phyloP scores from a whole-genome alignment of 2,888 invertebrate genomes.

The Myopa testacea region DNA sequence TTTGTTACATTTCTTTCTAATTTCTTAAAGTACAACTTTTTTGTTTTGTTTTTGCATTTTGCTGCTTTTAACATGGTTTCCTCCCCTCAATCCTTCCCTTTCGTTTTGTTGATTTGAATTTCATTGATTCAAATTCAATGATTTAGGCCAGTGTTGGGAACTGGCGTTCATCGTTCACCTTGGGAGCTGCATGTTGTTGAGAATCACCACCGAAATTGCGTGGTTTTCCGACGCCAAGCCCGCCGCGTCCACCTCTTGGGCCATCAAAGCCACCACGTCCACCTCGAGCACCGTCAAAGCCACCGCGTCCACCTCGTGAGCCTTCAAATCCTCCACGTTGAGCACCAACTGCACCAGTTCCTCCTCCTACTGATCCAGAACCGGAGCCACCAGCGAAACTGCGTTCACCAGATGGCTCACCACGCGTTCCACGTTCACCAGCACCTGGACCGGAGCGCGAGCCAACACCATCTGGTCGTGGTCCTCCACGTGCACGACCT shows the following conservation, averaged over 20 bases:
- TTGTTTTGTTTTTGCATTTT: constrained; percentile 5
- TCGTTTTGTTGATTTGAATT: constrained; percentile 11
- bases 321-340: constrained; percentile 53
- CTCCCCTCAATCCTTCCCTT: constrained; percentile 25
- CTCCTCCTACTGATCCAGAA: constrained; percentile 46
- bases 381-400: constrained; percentile 34
- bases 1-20: constrained; percentile 37
- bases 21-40: constrained; percentile 35
- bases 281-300: constrained; percentile 26
- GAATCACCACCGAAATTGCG: constrained; percentile 58
- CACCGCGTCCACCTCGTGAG: constrained; percentile 55
- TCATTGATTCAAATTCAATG: no score
- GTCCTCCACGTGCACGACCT: constrained; percentile 67
- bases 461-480: constrained; percentile 55
- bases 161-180: constrained; percentile 96
- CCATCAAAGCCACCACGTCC: constrained; percentile 55
- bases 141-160: constrained; percentile 92
- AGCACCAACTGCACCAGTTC: constrained; percentile 35
- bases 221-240: constrained; percentile 48
- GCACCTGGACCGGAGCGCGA: constrained; percentile 46
- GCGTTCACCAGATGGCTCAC: constrained; percentile 44
- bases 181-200: constrained; percentile 74
- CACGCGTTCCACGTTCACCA: constrained; percentile 48
- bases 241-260: constrained; percentile 54
- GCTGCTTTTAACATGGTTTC: constrained; percentile 18